Evolutionary conservation across 2,113 vertebrate species (phyloP).

Genomic region (Talpa occidentalis): DNA sequence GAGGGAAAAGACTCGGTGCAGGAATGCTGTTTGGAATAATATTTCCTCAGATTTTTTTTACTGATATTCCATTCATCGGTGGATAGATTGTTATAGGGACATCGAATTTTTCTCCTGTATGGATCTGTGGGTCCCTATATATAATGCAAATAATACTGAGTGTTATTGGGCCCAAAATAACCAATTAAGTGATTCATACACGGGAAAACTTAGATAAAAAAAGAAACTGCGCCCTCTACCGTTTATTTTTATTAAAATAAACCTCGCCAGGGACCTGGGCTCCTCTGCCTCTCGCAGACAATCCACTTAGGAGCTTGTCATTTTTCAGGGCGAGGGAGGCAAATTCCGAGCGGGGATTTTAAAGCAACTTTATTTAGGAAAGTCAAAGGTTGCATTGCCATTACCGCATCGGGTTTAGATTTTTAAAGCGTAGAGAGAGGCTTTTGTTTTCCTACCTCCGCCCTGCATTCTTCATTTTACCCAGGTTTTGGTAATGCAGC

Average conservation of each 20-base stretch:
- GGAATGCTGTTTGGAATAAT: constrained; percentile 30
- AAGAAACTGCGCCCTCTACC: constrained; percentile 85
- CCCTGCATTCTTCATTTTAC: background rate
- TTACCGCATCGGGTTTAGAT: background rate
- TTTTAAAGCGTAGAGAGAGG: background rate
- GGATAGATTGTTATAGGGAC: background rate
- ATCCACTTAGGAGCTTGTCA: constrained; percentile 46
- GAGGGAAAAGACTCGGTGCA: constrained; percentile 14
- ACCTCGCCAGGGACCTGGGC: background rate
- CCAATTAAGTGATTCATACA: constrained; percentile 81
- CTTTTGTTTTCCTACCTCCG: background rate
- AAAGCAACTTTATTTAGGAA: constrained; percentile 51
- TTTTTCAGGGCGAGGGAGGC: constrained; percentile 27
- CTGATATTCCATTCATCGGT: background rate
- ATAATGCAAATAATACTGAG: constrained; percentile 73
- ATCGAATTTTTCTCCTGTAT: constrained; percentile 37
- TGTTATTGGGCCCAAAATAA: constrained; percentile 81
- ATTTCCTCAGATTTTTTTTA: constrained; percentile 8
- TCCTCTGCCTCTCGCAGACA: background rate
- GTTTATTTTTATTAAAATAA: constrained; percentile 66
- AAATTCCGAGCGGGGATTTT: constrained; percentile 53
- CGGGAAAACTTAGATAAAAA: constrained; percentile 76
- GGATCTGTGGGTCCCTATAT: constrained; percentile 65
- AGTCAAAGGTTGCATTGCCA: background rate
- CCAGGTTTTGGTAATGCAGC: background rate